These are phyloP conservation scores for Mactra quadrangularis DNA, from an alignment of 1,140 invertebrate genomes.

Conservation along the genomic window DNA sequence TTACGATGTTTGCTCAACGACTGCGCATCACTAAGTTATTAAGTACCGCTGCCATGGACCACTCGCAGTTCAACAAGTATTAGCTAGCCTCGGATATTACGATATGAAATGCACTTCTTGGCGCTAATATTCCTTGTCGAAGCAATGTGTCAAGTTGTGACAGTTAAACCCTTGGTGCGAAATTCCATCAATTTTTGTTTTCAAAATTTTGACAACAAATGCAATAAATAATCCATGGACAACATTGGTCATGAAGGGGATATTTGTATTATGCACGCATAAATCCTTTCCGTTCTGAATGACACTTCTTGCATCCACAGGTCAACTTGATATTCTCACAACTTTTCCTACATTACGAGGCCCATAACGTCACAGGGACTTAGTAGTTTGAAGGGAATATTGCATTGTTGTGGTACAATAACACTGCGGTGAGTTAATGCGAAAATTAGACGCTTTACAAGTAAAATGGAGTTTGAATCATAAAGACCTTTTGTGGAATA, in stretches of 20 bases:
- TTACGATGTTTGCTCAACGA: constrained; percentile 46
- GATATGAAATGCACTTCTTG: constrained; percentile 11
- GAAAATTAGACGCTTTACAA: constrained; percentile 61
- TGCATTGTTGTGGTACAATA: constrained; percentile 46
- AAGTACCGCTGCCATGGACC: constrained; percentile 45
- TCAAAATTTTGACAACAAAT: constrained; percentile 59
- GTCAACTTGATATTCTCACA: constrained; percentile 61
- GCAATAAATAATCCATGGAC: constrained; percentile 54
- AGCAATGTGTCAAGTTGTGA: constrained; percentile 45
- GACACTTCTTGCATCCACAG: constrained; percentile 58
- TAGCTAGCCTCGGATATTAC: constrained; percentile 14
- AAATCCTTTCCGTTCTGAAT: constrained; percentile 45
- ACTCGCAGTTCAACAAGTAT: constrained; percentile 38
- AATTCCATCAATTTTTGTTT: constrained; percentile 62
- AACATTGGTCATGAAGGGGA: constrained; percentile 25
- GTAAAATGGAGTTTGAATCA: constrained; percentile 37
- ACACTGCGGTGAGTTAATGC: constrained; percentile 52
- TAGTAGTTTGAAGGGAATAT: constrained; percentile 44
- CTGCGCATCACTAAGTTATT: constrained; percentile 22
- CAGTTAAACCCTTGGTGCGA: constrained; percentile 24
- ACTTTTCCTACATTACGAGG: background rate
- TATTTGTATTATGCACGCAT: constrained; percentile 34
- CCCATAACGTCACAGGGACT: constrained; percentile 38
- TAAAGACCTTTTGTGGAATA: constrained; percentile 50
- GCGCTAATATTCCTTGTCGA: constrained; percentile 9